Conservation (phyloP, 2,797 vertebrate genomes). For the Schizopygopsis pylzovi region DNA sequence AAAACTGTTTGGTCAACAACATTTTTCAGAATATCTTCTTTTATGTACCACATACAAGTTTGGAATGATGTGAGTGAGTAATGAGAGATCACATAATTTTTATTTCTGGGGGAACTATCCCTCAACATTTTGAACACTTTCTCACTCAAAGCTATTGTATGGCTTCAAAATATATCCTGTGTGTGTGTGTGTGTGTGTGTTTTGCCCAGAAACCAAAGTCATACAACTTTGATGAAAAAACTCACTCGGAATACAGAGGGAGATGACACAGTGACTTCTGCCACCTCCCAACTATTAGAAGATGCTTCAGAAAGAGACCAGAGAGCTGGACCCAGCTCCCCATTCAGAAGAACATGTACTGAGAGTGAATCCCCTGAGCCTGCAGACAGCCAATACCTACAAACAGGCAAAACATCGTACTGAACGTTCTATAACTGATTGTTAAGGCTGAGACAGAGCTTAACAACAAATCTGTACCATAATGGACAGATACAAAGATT, state of each 20-base stretch:
- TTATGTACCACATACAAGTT: background rate
- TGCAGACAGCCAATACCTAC: constrained; percentile 75
- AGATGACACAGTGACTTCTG: constrained; percentile 77
- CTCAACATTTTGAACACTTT: background rate
- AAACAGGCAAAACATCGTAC: constrained; percentile 13
- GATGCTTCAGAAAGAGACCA: constrained; percentile 69
- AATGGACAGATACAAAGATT: background rate
- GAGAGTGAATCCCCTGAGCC: constrained; percentile 61
- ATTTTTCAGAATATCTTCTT: background rate
- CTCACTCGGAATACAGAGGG: constrained; percentile 71
- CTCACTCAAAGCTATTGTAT: background rate
- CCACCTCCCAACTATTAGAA: constrained; percentile 74
- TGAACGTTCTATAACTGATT: background rate
- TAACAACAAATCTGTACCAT: background rate
- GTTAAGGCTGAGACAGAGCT: background rate
- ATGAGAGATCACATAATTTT: background rate
- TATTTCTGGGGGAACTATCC: background rate
- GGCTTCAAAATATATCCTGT: background rate
- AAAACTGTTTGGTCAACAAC: background rate
- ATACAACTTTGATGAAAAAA: background rate
- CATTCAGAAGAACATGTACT: constrained; percentile 67
- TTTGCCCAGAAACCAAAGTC: background rate
- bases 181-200: background rate
- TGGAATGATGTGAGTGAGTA: background rate
- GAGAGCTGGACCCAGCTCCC: constrained; percentile 55